Conservation (phyloP, 1,140 invertebrate species). For the Sogatella furcifera region DNA sequence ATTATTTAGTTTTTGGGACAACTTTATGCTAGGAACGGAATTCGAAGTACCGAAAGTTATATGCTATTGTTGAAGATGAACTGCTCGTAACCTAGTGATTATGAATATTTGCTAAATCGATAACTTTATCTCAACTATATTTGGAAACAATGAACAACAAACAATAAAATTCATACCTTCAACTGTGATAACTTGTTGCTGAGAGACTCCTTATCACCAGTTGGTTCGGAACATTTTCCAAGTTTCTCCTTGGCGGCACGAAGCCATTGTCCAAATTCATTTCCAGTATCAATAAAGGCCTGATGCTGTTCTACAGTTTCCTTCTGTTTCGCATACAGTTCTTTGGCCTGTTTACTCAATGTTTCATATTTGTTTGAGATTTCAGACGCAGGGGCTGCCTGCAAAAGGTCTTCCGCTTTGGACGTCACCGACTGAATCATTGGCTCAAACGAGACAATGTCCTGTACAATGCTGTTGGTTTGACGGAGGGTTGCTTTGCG, state of each 20-base stretch:
- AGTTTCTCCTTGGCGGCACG: constrained; percentile 76
- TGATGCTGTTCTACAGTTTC: constrained; percentile 83
- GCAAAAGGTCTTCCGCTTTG: constrained; percentile 80
- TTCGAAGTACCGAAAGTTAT: no score
- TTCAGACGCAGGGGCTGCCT: constrained; percentile 74
- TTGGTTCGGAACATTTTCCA: constrained; percentile 88
- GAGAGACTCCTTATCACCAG: constrained; percentile 82
- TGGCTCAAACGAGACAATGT: constrained; percentile 88
- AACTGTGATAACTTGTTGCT: constrained; percentile 75
- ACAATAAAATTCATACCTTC: no score
- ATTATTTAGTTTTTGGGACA: no score
- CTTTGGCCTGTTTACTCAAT: constrained; percentile 79
- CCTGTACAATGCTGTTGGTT: constrained; percentile 86
- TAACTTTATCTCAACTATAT: no score
- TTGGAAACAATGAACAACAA: no score
- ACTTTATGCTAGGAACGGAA: no score
- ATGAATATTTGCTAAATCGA: no score
- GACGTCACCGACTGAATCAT: constrained; percentile 89
- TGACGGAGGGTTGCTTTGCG: constrained; percentile 79
- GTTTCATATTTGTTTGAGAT: constrained; percentile 83
- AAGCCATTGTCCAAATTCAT: constrained; percentile 87
- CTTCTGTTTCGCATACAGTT: constrained; percentile 67
- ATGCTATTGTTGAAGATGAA: no score
- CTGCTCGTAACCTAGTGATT: no score
- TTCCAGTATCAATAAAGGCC: constrained; percentile 79